phyloP scores from a whole-genome alignment of 2,113 vertebrate genomes.

The Corynorhinus townsendii region DNA sequence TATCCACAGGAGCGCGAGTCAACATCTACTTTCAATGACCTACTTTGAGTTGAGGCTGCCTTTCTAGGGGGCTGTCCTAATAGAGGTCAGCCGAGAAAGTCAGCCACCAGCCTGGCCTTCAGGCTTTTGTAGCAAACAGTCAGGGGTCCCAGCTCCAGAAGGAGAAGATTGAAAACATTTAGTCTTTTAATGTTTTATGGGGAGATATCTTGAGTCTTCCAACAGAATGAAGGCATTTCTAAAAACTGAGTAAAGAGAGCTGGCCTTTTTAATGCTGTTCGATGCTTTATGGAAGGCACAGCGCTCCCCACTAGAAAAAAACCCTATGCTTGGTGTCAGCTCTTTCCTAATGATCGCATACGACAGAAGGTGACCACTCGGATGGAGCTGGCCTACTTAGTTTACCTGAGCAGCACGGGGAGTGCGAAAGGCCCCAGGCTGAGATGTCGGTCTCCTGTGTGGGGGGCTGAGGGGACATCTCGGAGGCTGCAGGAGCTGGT shows the following conservation, averaged over 20 bases:
- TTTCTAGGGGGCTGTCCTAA: not conserved
- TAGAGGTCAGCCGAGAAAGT: not conserved
- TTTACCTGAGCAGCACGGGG: conserved; percentile 50
- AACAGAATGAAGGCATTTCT: not conserved
- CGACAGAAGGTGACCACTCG: not conserved
- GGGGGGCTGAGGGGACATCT: rapidly evolving
- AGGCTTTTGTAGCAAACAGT: not conserved
- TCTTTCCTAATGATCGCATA: not conserved
- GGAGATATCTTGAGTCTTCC: not conserved
- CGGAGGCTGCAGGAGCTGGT: not conserved
- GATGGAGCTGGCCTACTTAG: not conserved
- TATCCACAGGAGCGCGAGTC: not conserved
- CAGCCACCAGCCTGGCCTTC: not conserved
- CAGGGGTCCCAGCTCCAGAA: not conserved
- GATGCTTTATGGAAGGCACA: not conserved
- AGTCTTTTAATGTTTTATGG: not conserved
- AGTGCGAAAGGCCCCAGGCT: not conserved
- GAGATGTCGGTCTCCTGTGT: not conserved
- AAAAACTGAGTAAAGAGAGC: not conserved
- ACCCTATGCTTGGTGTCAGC: not conserved
- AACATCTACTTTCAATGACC: not conserved
- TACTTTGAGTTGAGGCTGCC: not conserved
- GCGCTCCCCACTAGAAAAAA: not conserved
- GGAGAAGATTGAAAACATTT: not conserved
- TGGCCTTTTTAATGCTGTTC: not conserved